Evolutionary conservation across 2,888 invertebrate species (phyloP).

Genomic region (Hemistola chrysoprasaria): DNA sequence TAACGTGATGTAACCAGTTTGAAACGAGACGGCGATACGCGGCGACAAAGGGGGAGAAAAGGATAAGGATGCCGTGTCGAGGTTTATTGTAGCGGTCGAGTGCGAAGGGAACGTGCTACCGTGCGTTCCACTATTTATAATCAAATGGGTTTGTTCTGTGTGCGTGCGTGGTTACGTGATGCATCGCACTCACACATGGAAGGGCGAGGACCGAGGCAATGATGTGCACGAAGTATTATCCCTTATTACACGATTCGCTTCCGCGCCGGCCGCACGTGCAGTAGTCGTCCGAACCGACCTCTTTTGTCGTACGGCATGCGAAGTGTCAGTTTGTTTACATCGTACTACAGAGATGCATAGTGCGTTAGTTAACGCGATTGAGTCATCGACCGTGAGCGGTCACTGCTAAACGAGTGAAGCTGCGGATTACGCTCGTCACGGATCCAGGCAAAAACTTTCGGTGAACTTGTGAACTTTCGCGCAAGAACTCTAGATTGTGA

Average conservation of each 20-base stretch:
- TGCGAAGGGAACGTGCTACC: conserved; percentile 81
- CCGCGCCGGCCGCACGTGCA: conserved; percentile 74
- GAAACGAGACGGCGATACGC: conserved; percentile 49
- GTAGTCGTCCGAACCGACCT: conserved; percentile 65
- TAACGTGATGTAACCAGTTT: conserved; percentile 72
- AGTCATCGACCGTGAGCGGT: conserved; percentile 72
- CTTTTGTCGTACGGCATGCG: conserved; percentile 69
- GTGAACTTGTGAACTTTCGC: conserved; percentile 67
- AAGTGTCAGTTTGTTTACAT: conserved; percentile 76
- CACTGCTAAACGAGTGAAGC: conserved; percentile 70
- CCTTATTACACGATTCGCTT: conserved; percentile 78
- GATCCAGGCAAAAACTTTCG: conserved; percentile 62
- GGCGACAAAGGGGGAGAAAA: conserved; percentile 39
- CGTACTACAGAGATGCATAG: conserved; percentile 68
- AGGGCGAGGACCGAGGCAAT: conserved; percentile 68
- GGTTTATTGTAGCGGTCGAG: conserved; percentile 73
- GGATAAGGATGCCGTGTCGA: conserved; percentile 55
- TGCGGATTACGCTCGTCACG: conserved; percentile 63
- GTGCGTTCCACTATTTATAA: conserved; percentile 81
- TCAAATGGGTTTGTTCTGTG: conserved; percentile 68
- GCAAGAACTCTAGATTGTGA: conserved; percentile 37
- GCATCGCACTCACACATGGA: conserved; percentile 66
- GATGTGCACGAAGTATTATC: conserved; percentile 80
- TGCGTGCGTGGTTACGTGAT: conserved; percentile 71
- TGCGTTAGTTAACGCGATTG: conserved; percentile 72